phyloP scores from a whole-genome alignment of 2,888 invertebrate genomes.

The Melitaea athalia region DNA sequence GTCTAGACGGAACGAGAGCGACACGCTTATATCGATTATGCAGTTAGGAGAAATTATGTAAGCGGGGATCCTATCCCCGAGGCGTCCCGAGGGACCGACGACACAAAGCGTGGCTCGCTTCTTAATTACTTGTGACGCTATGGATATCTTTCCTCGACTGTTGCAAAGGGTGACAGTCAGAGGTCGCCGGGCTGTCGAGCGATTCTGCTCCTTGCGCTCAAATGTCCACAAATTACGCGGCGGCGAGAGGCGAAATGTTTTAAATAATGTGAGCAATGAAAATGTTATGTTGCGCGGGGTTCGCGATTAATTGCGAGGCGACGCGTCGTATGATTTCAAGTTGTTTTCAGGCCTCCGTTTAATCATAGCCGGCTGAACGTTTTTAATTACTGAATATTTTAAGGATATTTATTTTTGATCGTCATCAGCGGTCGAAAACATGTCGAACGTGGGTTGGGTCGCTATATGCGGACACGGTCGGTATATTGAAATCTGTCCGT shows the following conservation, averaged over 20 bases:
- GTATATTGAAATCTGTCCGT: conserved; percentile 24
- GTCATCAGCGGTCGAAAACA: conserved; percentile 36
- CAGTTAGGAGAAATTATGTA: conserved; percentile 75
- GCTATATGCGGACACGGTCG: conserved; percentile 8
- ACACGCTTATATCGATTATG: conserved; percentile 75
- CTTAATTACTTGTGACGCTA: conserved; percentile 75
- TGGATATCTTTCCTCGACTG: conserved; percentile 52
- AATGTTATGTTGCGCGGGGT: conserved; percentile 59
- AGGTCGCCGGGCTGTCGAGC: conserved; percentile 25
- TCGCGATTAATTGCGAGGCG: conserved; percentile 57
- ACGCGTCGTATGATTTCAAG: conserved; percentile 39
- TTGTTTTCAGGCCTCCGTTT: conserved; percentile 36
- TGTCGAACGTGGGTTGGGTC: conserved; percentile 12
- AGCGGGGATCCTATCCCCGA: conserved; percentile 58
- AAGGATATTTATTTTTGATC: conserved; percentile 36
- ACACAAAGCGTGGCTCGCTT: conserved; percentile 65
- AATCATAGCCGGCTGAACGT: conserved; percentile 36
- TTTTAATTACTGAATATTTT: conserved; percentile 37
- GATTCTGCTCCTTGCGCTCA: conserved; percentile 25
- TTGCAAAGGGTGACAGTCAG: conserved; percentile 34
- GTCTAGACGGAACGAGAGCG: conserved; percentile 67
- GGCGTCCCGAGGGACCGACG: conserved; percentile 52
- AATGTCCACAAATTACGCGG: conserved; percentile 27
- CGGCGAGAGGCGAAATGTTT: conserved; percentile 28
- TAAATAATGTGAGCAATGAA: conserved; percentile 50